Percentiles rank a stretch among this genome's conserved stretches.
Conservation (phyloP, 53 echinoderm and acorn worm species). For the Antedon mediterranea region DNA sequence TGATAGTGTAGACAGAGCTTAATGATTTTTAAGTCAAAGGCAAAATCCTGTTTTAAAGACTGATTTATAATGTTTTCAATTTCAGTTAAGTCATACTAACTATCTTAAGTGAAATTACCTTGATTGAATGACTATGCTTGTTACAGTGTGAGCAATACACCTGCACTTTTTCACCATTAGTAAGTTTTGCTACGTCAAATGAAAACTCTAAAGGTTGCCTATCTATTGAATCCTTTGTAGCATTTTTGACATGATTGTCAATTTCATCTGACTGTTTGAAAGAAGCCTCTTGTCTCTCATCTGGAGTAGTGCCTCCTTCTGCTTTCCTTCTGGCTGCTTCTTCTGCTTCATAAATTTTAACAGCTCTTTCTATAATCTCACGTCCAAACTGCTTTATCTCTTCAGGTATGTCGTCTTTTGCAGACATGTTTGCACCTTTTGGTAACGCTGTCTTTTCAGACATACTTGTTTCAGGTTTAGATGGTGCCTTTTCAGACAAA, state of each 20-base stretch:
- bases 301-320: background rate
- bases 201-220: slow-evolving; percentile 24
- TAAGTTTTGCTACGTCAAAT: slow-evolving; percentile 52
- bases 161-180: slow-evolving; percentile 54
- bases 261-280: background rate
- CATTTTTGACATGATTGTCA: background rate
- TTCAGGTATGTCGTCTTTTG: background rate
- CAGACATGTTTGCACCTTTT: background rate
- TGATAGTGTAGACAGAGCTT: too few relatives aligned
- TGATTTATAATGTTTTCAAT: too few relatives aligned
- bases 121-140: slow-evolving; percentile 58
- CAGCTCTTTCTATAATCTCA: background rate
- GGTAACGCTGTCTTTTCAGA: too few relatives aligned
- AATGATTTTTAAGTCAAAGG: too few relatives aligned
- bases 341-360: background rate
- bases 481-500: too few relatives aligned
- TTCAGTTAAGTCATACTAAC: too few relatives aligned
- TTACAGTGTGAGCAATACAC: slow-evolving; percentile 60
- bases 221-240: background rate
- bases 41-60: too few relatives aligned
- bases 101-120: too few relatives aligned
- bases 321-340: background rate
- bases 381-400: background rate
- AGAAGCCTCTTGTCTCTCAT: background rate
- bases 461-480: too few relatives aligned